Evolutionary conservation across 2,113 vertebrate species (phyloP), one percentile per base, ranked within the genome.

Genomic region (Lathamus discolor): DNA sequence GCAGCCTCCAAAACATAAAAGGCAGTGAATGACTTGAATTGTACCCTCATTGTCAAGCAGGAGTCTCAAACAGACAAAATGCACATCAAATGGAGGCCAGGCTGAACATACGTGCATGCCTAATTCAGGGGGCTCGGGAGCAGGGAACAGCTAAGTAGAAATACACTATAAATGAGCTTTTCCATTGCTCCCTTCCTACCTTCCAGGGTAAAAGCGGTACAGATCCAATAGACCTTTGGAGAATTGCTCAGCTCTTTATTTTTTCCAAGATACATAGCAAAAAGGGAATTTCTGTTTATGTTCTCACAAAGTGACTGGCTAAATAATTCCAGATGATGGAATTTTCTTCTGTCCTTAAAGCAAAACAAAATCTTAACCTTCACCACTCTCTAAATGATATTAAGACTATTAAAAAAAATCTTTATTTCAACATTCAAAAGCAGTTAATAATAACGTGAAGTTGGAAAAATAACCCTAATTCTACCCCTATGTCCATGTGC

Each of bases 241-340:
- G 95, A 86, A 88, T 63, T 93, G 67, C 78, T 96, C 70, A 64
- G 75, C 59, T 80, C 37, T 76, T 87, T 94, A 79, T 95, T 95
- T 96, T 97, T 96, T 95, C 96, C 93, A 88, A 91, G 75, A 90
- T 74, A 90, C 90, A 91, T 77, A 88, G 92, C 74, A 91, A 95
- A 93, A 91, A 90, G 87, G 93, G 91, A 94, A 94, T 93, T 97
- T 94, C 92, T 95, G 91, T 96, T 96, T 93, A 91, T 1, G 85
- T 95, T 96, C 92, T 97, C 92, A 96, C 85, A 94, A 91, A 95
- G 89, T 55, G 66, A 52, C 86, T 80, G 75, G 79, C 93, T 96
- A 97, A 97, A 96, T 94, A 91, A 97, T 96, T 96, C 96, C 96
- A 97, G 95, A 97, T 97, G 95, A 96, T 46, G 84, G 93, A 96